Conservation (phyloP, 1,140 invertebrate genomes). For the Bombus confusus region DNA sequence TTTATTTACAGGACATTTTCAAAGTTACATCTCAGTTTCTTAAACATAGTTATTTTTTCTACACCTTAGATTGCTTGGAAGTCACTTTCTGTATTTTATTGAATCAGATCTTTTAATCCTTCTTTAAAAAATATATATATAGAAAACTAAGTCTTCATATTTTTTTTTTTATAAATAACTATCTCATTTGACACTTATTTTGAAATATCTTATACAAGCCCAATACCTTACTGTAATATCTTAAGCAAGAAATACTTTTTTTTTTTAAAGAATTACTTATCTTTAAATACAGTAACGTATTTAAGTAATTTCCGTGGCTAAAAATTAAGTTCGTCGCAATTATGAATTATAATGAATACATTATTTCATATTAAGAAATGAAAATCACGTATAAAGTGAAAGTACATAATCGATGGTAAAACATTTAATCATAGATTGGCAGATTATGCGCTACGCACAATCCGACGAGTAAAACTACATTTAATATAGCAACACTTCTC, state of each 20-base stretch:
- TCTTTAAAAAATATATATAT: background rate
- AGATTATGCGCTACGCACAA: slow-evolving; percentile 44
- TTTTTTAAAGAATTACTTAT: background rate
- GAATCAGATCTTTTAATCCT: no score
- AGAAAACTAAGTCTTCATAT: background rate
- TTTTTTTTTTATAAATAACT: slow-evolving; percentile 5
- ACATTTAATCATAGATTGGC: slow-evolving; percentile 28
- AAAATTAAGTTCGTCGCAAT: slow-evolving; percentile 8
- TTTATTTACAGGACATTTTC: slow-evolving; percentile 12
- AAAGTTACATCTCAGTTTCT: slow-evolving; percentile 22
- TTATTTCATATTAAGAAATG: slow-evolving; percentile 9
- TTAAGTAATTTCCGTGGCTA: background rate
- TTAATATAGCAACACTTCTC: slow-evolving; percentile 49
- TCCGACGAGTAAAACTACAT: slow-evolving; percentile 44
- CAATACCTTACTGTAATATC: background rate
- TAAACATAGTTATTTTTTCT: slow-evolving; percentile 10
- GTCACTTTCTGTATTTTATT: background rate
- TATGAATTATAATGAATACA: background rate
- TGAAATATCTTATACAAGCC: background rate
- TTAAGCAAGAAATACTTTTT: background rate
- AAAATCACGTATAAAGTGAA: slow-evolving; percentile 22
- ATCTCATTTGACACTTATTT: background rate
- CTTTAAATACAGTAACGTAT: background rate
- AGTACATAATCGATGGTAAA: slow-evolving; percentile 32
- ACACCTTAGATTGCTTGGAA: slow-evolving; percentile 8